Evolutionary conservation across 2,888 invertebrate genomes (phyloP).

Genomic region (Spicauda simplicius): DNA sequence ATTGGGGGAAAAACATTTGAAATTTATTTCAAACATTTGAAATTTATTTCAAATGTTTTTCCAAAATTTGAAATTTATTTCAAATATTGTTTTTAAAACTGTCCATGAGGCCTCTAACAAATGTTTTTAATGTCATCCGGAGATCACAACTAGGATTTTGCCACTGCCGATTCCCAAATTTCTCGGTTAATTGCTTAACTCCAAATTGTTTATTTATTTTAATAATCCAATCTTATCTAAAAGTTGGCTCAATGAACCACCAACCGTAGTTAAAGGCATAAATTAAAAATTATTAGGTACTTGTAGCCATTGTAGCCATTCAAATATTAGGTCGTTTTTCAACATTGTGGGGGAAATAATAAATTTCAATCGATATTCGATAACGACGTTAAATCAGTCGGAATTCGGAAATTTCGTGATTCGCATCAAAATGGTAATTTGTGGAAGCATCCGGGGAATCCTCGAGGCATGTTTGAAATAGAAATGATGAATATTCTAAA

Average conservation of each 20-base stretch:
- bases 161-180: too few species aligned
- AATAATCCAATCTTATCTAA: not conserved
- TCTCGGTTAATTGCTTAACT: too few species aligned
- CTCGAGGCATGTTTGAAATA: not conserved
- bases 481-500: not conserved
- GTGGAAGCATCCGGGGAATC: not conserved
- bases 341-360: not conserved
- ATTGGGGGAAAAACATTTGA: too few species aligned
- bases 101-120: too few species aligned
- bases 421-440: not conserved
- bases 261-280: not conserved
- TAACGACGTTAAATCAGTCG: constrained; percentile 1
- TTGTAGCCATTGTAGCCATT: not conserved
- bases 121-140: too few species aligned
- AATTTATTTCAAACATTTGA: too few species aligned
- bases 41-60: too few species aligned
- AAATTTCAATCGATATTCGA: not conserved
- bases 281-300: not conserved
- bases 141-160: too few species aligned
- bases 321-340: not conserved
- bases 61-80: too few species aligned
- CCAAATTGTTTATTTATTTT: too few species aligned
- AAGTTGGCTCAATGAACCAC: not conserved
- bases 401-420: constrained; percentile 2
- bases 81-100: too few species aligned